These are phyloP conservation scores for Poecilobothrus nobilitatus DNA, from an alignment of 2,888 invertebrate species.

Conservation along the genomic window DNA sequence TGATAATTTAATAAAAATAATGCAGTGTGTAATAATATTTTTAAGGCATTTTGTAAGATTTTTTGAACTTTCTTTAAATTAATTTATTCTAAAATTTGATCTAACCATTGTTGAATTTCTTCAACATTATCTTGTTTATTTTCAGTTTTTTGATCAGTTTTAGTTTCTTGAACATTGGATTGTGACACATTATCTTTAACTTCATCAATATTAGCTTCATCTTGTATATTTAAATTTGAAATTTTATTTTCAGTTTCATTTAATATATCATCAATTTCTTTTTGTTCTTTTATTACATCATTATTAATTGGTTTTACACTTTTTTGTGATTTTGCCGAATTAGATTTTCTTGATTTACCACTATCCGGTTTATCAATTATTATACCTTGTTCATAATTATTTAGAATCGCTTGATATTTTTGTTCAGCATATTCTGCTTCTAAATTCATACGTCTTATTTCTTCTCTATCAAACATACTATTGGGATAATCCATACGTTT, in stretches of 20 bases:
- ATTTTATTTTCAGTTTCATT: slow-evolving; percentile 30
- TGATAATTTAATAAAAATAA: not conserved
- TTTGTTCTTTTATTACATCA: not conserved
- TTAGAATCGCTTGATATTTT: slow-evolving; percentile 32
- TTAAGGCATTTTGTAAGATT: too few relatives aligned
- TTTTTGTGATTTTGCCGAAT: slow-evolving; percentile 16
- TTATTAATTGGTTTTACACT: not conserved
- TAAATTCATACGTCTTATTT: slow-evolving; percentile 33
- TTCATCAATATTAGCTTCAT: not conserved
- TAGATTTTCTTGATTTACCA: not conserved
- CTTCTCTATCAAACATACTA: slow-evolving; percentile 40
- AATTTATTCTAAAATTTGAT: slow-evolving; percentile 38
- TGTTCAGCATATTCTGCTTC: slow-evolving; percentile 35
- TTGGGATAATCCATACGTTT: slow-evolving; percentile 41
- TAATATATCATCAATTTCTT: slow-evolving; percentile 33
- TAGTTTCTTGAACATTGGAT: slow-evolving; percentile 9
- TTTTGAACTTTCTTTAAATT: not conserved
- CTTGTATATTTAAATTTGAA: slow-evolving; percentile 20
- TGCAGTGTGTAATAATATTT: too few relatives aligned
- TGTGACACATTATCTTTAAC: slow-evolving; percentile 19
- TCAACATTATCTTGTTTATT: slow-evolving; percentile 20
- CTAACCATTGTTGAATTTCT: slow-evolving; percentile 42
- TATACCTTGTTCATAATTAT: slow-evolving; percentile 26
- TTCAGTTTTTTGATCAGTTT: slow-evolving; percentile 7
- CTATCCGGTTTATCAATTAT: not conserved